These are phyloP conservation scores for Rhinoraja longicauda DNA, from an alignment of 2,797 vertebrate species.

Conservation along the genomic window DNA sequence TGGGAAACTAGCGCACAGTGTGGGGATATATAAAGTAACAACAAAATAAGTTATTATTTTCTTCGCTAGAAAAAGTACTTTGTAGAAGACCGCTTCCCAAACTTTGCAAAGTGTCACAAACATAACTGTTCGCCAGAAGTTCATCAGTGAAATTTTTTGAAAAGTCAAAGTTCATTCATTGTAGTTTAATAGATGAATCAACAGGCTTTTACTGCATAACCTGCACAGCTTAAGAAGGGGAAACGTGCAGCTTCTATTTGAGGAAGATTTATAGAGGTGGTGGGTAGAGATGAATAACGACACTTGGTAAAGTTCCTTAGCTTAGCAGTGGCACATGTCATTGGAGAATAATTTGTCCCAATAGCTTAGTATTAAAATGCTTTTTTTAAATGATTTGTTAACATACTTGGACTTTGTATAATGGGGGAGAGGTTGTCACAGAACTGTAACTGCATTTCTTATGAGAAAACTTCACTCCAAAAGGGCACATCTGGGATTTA, in stretches of 20 bases:
- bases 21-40: background rate
- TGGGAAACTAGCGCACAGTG: background rate
- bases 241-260: too few species aligned
- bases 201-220: background rate
- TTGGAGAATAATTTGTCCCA: background rate
- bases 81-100: background rate
- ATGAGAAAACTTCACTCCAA: background rate
- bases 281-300: background rate
- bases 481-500: background rate
- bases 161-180: background rate
- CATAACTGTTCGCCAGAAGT: background rate
- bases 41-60: background rate
- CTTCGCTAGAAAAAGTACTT: background rate
- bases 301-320: background rate
- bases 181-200: background rate
- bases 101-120: background rate
- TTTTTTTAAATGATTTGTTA: background rate
- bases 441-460: background rate
- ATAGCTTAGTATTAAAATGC: too few species aligned
- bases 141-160: background rate
- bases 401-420: background rate
- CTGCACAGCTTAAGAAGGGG: background rate
- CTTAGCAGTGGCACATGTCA: background rate
- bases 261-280: background rate
- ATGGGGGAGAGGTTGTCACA: background rate